These are phyloP conservation scores for Monoplex corrugatus DNA, from an alignment of 2,888 invertebrate genomes.

Conservation along the genomic window DNA sequence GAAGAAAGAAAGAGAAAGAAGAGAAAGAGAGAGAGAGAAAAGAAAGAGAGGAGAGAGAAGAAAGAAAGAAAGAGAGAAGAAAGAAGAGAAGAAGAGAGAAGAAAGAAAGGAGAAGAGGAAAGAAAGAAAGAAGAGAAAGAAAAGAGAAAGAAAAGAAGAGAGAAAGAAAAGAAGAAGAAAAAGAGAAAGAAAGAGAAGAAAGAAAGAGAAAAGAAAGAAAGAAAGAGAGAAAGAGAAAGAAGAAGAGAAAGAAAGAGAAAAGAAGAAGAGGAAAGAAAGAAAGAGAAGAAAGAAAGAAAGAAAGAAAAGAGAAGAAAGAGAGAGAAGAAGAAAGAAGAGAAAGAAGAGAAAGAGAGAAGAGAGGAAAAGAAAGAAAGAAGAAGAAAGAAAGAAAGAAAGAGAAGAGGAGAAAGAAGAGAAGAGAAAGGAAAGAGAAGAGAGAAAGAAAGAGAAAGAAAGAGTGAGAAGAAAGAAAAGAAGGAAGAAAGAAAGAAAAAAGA, in stretches of 20 bases:
- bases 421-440: background rate
- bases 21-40: background rate
- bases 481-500: background rate
- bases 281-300: no score
- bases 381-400: background rate
- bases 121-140: background rate
- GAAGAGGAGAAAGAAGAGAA: background rate
- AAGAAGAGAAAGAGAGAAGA: background rate
- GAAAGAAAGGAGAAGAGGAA: background rate
- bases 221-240: background rate
- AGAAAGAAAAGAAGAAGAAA: no score
- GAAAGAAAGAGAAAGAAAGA: background rate
- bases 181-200: background rate
- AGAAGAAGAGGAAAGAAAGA: background rate
- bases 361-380: background rate
- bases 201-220: background rate
- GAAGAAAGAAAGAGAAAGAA: background rate
- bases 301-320: background rate
- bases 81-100: background rate
- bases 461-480: background rate
- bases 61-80: no score
- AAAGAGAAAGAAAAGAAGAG: background rate
- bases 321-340: background rate
- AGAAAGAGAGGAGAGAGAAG: background rate
- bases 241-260: background rate